These are phyloP conservation scores for Eufriesea mexicana DNA, from an alignment of 1,140 invertebrate species.

Conservation along the genomic window DNA sequence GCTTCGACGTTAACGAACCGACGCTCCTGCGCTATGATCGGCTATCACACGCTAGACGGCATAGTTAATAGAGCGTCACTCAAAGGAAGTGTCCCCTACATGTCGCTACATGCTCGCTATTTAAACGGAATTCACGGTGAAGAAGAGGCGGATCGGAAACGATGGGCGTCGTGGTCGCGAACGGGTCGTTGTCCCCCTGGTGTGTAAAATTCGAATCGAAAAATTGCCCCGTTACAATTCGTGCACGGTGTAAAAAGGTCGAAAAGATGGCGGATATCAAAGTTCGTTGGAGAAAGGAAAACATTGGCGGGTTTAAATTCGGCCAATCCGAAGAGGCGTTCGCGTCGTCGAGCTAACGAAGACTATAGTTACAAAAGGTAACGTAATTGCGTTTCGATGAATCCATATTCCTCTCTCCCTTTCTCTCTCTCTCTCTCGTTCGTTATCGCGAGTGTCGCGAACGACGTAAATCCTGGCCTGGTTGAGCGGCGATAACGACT, in stretches of 20 bases:
- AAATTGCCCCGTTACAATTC: background rate
- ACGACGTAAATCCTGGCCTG: conserved; percentile 14
- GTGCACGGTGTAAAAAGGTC: background rate
- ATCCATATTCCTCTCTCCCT: background rate
- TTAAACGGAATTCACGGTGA: too few relatives aligned
- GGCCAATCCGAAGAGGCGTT: background rate
- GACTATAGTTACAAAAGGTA: too few relatives aligned
- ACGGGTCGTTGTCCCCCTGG: background rate
- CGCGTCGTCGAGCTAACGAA: background rate
- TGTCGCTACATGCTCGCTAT: too few relatives aligned
- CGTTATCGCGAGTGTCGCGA: background rate
- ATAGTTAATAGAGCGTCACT: background rate
- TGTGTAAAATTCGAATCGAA: background rate
- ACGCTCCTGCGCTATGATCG: too few relatives aligned
- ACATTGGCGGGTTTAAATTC: background rate
- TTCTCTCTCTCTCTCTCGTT: background rate
- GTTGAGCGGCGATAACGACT: background rate
- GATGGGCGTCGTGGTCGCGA: too few relatives aligned
- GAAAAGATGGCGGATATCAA: background rate
- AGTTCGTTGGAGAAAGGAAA: conserved; percentile 1
- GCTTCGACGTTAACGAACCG: conserved; percentile 36
- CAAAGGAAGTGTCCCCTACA: background rate
- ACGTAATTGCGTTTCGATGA: background rate
- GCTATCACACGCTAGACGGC: conserved; percentile 1
- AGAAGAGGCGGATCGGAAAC: too few relatives aligned